phyloP scores from a whole-genome alignment of 2,113 vertebrate species.

The Sinocyclocheilus maitianheensis region DNA sequence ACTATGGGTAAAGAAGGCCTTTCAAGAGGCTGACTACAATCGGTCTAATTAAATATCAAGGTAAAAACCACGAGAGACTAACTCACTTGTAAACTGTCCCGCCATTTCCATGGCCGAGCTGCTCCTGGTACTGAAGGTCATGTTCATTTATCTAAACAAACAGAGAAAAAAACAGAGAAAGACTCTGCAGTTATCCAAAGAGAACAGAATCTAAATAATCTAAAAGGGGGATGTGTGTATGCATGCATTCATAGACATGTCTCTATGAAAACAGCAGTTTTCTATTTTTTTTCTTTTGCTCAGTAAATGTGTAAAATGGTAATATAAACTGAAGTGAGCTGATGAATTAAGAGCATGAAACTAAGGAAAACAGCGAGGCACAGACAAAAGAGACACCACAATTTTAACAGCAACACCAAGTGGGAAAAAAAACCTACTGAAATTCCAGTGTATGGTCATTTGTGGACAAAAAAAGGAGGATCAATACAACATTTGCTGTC shows the following conservation, averaged over 20 bases:
- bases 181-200: background rate
- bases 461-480: slow-evolving; percentile 13
- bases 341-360: slow-evolving; percentile 57
- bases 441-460: slow-evolving; percentile 73
- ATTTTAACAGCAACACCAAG: slow-evolving; percentile 60
- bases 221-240: too few species aligned
- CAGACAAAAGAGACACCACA: slow-evolving; percentile 51
- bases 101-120: slow-evolving; percentile 96
- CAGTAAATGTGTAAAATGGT: background rate
- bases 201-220: background rate
- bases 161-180: slow-evolving; percentile 73
- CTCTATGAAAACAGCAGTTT: background rate
- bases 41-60: slow-evolving; percentile 47
- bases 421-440: slow-evolving; percentile 49
- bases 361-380: slow-evolving; percentile 64
- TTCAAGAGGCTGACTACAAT: slow-evolving; percentile 26
- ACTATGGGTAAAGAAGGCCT: slow-evolving; percentile 18
- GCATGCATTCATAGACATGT: background rate
- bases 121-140: slow-evolving; percentile 95
- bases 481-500: too few species aligned
- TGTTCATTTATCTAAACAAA: slow-evolving; percentile 93
- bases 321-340: background rate
- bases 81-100: slow-evolving; percentile 99
- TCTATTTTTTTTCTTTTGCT: too few species aligned
- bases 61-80: slow-evolving; percentile 45